Evolutionary conservation across 2,113 vertebrate species (phyloP), one percentile per base, ranked within the genome.

Genomic region (Equus quagga): DNA sequence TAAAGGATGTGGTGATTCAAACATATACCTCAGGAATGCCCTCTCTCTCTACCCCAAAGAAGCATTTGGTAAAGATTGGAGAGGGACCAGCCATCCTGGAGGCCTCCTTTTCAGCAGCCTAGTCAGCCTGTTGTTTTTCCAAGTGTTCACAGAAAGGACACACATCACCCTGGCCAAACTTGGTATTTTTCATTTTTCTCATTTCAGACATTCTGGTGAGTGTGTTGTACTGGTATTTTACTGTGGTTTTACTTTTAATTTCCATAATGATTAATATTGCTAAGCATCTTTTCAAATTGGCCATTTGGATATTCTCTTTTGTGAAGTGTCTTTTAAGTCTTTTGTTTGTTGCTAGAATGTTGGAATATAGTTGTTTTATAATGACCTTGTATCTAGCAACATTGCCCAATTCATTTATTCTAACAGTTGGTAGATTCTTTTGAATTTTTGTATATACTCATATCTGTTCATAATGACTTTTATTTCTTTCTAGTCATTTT

Each of bases 241-340:
- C 23, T 65, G 28, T 72, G 41, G 28, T 73, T 96, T 80, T 72
- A 41, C n/a, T 70, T 97, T 86, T 76, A 88, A 44, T 80, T 67
- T 91, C 23, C 14, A 51, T 62, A 36, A 19, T 73, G 44, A 33
- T 18, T 60, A 49, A 56, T 64, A 60, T n/a, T 62, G 4, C 24
- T 19, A n/a, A 51, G 11, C 44, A 44, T 91, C 49, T 88, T 83
- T 87, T 83, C 46, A n/a, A 54, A 81, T 2, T 58, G 36, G 41
- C 41, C 15, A 19, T 75, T 58, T 44, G 60, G 36, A 46, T 62
- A 4, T 12, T 65, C n/a, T 73, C 4, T 91, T 58, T n/a, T 14
- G 19, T 56, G 67, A 79, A 58, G 6, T 73, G 8, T 87, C 19
- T 78, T 31, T 49, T 36, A 49, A 19, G 44, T 78, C 49, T 84